phyloP scores from a whole-genome alignment of 2,888 invertebrate genomes.

The Epicampocera succincta region DNA sequence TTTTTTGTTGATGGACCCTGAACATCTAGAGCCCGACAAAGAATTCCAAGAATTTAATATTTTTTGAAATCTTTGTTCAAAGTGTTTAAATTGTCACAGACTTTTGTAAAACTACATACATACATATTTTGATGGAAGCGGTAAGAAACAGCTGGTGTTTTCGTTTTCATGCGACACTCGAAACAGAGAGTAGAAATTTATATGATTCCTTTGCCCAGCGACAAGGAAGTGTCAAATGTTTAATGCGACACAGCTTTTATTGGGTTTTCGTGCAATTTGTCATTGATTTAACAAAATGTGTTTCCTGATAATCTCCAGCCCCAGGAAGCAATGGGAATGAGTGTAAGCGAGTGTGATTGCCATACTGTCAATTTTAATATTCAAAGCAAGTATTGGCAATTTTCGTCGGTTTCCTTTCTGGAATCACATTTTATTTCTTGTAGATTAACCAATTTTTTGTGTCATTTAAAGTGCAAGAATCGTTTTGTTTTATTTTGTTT shows the following conservation, averaged over 20 bases:
- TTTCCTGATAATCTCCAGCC: constrained; percentile 47
- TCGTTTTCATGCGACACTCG: too few species aligned
- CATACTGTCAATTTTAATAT: constrained; percentile 74
- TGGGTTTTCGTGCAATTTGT: constrained; percentile 47
- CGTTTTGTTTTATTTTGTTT: constrained; percentile 20
- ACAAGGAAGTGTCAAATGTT: constrained; percentile 7
- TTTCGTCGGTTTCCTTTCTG: constrained; percentile 76
- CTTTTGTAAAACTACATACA: too few species aligned
- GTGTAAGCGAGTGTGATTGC: constrained; percentile 40
- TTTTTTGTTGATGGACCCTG: too few species aligned
- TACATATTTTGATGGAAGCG: too few species aligned
- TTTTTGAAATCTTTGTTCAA: too few species aligned
- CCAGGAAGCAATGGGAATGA: constrained; percentile 1
- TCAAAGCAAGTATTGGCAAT: constrained; percentile 76
- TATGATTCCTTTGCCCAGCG: background rate
- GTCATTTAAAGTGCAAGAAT: constrained; percentile 54
- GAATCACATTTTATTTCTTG: constrained; percentile 64
- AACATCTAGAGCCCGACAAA: too few species aligned
- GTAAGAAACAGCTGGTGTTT: too few species aligned
- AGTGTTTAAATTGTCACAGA: too few species aligned
- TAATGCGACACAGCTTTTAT: constrained; percentile 45
- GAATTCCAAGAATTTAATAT: too few species aligned
- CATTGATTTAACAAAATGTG: constrained; percentile 40
- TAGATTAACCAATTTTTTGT: constrained; percentile 53
- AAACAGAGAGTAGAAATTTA: too few species aligned